Percentiles rank a stretch among this genome's conserved stretches.
These are phyloP conservation scores for Ophioderma brevispina DNA, from an alignment of 35 echinoderm and acorn worm species.

Conservation along the genomic window DNA sequence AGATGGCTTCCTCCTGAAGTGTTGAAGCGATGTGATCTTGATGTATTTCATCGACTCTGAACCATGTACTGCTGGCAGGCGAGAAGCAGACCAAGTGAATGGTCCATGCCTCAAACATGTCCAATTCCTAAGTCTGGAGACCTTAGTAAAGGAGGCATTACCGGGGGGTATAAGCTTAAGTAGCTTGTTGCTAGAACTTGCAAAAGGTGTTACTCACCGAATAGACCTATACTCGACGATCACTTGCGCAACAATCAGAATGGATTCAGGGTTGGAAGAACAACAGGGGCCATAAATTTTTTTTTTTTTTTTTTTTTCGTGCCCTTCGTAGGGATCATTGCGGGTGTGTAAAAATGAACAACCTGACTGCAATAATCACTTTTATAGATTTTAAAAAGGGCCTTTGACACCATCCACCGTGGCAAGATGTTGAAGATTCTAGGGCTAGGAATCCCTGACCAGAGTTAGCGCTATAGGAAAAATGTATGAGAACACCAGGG, in stretches of 20 bases:
- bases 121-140: neutral
- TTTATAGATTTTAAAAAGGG: slow-evolving; percentile 27
- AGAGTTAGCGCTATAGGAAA: too few species aligned
- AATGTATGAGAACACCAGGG: too few species aligned
- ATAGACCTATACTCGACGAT: neutral
- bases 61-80: neutral
- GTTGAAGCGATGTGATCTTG: too few species aligned
- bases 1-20: neutral
- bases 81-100: neutral
- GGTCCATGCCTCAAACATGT: neutral
- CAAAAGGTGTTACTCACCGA: neutral
- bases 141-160: neutral
- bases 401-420: neutral
- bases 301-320: neutral
- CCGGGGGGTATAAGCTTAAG: neutral
- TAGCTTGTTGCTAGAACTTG: neutral
- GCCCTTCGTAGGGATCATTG: neutral
- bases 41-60: neutral
- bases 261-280: slow-evolving; percentile 2
- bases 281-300: too few species aligned
- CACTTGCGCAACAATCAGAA: neutral
- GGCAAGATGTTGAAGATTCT: slow-evolving; percentile 5
- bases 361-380: neutral
- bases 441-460: neutral
- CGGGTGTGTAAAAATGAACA: neutral